Percentiles rank a stretch among this genome's conserved stretches.
Evolutionary conservation across 2,888 invertebrate species (phyloP).

Genomic region (Lacanobia wlatinum): DNA sequence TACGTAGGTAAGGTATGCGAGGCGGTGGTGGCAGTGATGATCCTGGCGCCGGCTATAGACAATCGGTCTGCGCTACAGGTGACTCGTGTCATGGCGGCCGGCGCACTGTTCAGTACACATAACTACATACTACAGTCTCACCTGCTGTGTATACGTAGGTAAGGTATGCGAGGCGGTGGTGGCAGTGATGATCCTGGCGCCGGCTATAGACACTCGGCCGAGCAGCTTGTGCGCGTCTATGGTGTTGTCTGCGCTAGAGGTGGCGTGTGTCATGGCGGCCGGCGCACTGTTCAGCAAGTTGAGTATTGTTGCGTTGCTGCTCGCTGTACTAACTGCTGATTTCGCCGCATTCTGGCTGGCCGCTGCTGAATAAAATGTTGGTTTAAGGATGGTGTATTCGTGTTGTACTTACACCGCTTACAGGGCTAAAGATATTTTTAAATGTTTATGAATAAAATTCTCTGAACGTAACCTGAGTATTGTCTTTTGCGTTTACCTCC

Average conservation of each 20-base stretch:
- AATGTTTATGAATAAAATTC: not conserved
- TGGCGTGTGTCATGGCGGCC: constrained; percentile 92
- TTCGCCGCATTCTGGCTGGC: constrained; percentile 87
- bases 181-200: constrained; percentile 83
- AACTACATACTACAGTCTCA: constrained; percentile 54
- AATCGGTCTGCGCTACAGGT: constrained; percentile 77
- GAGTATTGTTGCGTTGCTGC: constrained; percentile 93
- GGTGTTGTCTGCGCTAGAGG: constrained; percentile 71
- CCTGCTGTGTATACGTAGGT: constrained; percentile 86
- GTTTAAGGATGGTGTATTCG: not conserved
- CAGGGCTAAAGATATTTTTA: not conserved
- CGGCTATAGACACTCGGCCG: constrained; percentile 90
- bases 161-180: constrained; percentile 82
- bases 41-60: constrained; percentile 88
- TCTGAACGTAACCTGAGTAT: not conserved
- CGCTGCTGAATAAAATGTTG: constrained; percentile 67
- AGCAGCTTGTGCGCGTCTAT: constrained; percentile 85
- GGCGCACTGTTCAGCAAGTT: constrained; percentile 95
- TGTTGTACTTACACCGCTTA: not conserved
- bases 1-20: constrained; percentile 80
- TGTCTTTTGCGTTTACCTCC: too few relatives aligned
- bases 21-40: constrained; percentile 81
- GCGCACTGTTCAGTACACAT: too few relatives aligned
- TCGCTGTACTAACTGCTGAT: constrained; percentile 86
- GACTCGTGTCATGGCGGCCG: not conserved